Evolutionary conservation across 2,888 invertebrate genomes (phyloP), one percentile per base, ranked within the genome.

Genomic region (Meiosimyza decipiens): DNA sequence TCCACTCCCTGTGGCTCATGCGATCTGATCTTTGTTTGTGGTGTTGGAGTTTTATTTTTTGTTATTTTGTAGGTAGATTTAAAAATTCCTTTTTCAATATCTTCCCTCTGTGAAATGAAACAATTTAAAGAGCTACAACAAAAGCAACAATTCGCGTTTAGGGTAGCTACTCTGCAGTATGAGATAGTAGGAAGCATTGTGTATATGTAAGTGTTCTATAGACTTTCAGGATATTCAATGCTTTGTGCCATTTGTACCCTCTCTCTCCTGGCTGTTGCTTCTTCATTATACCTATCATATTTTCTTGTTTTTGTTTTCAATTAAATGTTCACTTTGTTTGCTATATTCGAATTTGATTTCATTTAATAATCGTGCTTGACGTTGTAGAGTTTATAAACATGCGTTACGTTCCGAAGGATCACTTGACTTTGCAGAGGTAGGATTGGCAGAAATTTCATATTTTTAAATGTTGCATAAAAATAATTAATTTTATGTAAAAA

Each of bases 151-250:
- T 18, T 63, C 47, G n/a, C 9, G 40, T 40, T 40, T 40, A 40
- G 40, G 40, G 40, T 40, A 9, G 52, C 12, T 52, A n/a, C 12
- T 47, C 63, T 49, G 15, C 47, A 16, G 15, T 16, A 57, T 28
- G 15, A 16, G 28, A 57, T 40, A n/a, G 15, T 47, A 62, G 15
- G 40, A 18, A 51, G 7, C 22, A 22, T 2, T 28, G 64, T 22
- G 12, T 18, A 57, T 28, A 57, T 2, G 57, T 15, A 28, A 28
- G 28, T 49, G 18, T 15, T 64, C 22, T 22, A n/a, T 51, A 64
- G 64, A 51, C 64, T 40, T 40, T 64, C 50, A 64, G 64, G 64
- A 64, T 64, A 64, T 51, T 64, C 52, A 50, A 64, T 28, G 64
- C 22, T 64, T 64, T 22, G 64, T 64, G 64, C 51, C 51, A 18